Percentiles rank a stretch among this genome's conserved stretches.
Conservation (phyloP, 2,888 invertebrate species). For the Melikaiella ostensackeni region DNA sequence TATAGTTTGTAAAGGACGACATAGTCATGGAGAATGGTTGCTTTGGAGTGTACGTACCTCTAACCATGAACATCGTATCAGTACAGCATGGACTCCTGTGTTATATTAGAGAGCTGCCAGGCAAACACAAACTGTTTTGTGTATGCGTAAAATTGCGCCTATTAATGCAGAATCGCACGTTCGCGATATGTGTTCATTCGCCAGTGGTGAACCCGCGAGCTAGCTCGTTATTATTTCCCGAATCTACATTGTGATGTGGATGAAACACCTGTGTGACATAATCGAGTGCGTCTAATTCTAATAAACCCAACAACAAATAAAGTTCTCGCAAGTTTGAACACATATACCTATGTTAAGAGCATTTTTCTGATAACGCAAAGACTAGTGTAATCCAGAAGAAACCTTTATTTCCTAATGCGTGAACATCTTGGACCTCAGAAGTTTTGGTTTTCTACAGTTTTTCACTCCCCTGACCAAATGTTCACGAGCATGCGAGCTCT, state of each 20-base stretch:
- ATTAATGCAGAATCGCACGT: not conserved
- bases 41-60: conserved; percentile 8
- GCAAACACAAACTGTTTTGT: not conserved
- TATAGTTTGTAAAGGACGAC: conserved; percentile 12
- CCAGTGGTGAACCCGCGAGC: not conserved
- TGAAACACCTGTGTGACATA: not conserved
- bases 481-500: too few species aligned
- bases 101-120: not conserved
- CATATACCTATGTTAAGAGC: too few species aligned
- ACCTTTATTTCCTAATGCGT: too few species aligned
- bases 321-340: not conserved
- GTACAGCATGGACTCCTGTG: not conserved
- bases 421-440: too few species aligned
- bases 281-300: not conserved
- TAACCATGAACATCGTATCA: conserved; percentile 17
- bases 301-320: not conserved
- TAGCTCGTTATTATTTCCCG: not conserved
- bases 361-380: too few species aligned
- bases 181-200: not conserved
- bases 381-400: too few species aligned
- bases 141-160: conserved; percentile 4
- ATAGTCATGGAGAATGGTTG: not conserved
- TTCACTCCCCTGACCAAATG: too few species aligned
- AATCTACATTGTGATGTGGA: conserved; percentile 1
- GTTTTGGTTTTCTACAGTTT: too few species aligned